These are phyloP conservation scores for Neodiprion lecontei DNA, from an alignment of 1,140 invertebrate species.

Conservation along the genomic window DNA sequence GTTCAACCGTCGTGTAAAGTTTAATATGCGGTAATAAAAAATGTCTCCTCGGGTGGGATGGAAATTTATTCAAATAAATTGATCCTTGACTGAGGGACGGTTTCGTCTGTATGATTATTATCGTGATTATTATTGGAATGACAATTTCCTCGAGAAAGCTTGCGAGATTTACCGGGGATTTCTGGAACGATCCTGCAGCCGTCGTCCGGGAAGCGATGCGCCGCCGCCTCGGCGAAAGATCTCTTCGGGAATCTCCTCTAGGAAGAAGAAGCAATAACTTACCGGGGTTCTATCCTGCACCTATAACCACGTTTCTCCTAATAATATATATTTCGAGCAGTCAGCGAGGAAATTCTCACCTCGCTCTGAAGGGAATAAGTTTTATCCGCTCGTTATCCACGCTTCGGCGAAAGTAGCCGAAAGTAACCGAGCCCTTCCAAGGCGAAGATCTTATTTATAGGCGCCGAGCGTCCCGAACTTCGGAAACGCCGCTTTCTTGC, in stretches of 20 bases:
- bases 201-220: too few relatives aligned
- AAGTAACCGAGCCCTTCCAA: slow-evolving; percentile 13
- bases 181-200: too few relatives aligned
- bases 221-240: background rate
- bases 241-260: background rate
- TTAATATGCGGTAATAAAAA: background rate
- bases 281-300: background rate
- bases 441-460: slow-evolving; percentile 34
- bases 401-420: slow-evolving; percentile 34
- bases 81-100: background rate
- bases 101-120: background rate
- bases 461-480: slow-evolving; percentile 27
- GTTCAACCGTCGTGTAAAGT: background rate
- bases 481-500: slow-evolving; percentile 23
- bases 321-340: background rate
- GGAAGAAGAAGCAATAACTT: background rate
- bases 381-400: slow-evolving; percentile 37
- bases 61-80: background rate
- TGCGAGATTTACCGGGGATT: too few relatives aligned
- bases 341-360: slow-evolving; percentile 4
- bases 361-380: slow-evolving; percentile 22
- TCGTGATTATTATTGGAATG: too few relatives aligned
- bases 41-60: background rate
- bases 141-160: too few relatives aligned
- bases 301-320: background rate